Base-by-base conservation (phyloP, 2,888 invertebrate species). In the Amiota mariae region DNA sequence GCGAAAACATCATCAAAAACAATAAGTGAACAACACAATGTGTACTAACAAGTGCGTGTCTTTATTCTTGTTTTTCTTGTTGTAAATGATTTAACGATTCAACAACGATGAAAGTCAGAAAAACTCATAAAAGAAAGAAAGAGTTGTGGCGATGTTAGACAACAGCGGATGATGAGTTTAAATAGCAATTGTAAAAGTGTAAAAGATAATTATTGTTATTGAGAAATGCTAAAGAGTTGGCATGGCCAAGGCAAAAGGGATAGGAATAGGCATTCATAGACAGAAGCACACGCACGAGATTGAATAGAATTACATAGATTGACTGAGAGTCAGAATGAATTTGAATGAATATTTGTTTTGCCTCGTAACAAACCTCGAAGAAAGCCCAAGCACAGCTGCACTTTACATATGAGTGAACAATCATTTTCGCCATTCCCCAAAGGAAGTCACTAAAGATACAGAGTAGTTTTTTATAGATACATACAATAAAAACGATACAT, bases 181-280 rank as follows among this genome's bases (percentile, higher is more conserved):
- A 66, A 54, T 20, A 24, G 56, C 72, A 72, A 71, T 71, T 71
- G 54, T 63, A 71, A 68, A 68, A 71, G 71, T 71, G 71, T 71
- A 51, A 66, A 72, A 72, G 57, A 54, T 71, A 71, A 71, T 72
- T 72, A 72, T 72, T 63, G 47, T 57, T 20, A 47, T 57, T 67
- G 48, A 67, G 6, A 36, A 36, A 6, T 36, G 36, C 36, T 36
- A 36, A 36, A 36, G 36, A 36, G 6, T 36, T 36, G 36, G 36
- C 6, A 2, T 36, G 36, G 36, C 36, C 36, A 36, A 6, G 6
- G 36, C 36, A 36, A 36, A 36, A 36, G 59, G 9, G 20, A 3
- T 2, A 24, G 3, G 36, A 6, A 36, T n/a, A n/a, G n/a, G 8
- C 36, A 36, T 36, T 36, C 36, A 36, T 54, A 54, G 54, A 54